These are phyloP conservation scores for Malaclemys terrapin DNA, from an alignment of 2,113 vertebrate species.

Conservation along the genomic window DNA sequence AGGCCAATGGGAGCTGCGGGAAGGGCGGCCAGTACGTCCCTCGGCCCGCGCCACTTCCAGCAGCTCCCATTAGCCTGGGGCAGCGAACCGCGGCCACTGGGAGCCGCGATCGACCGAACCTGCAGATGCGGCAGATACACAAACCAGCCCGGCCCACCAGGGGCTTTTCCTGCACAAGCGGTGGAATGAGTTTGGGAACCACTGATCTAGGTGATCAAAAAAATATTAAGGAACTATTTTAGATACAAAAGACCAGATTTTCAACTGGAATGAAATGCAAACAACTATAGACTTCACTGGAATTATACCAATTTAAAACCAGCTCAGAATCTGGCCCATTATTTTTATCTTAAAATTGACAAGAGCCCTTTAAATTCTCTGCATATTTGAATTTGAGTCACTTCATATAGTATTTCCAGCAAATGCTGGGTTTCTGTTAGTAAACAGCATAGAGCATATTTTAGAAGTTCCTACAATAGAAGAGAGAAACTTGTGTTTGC, in stretches of 20 bases:
- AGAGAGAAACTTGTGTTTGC: slow-evolving; percentile 22
- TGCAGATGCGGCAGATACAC: too few species aligned
- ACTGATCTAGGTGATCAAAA: not conserved
- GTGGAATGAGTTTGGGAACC: too few species aligned
- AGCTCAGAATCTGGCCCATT: not conserved
- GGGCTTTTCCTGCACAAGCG: too few species aligned
- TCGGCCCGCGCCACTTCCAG: too few species aligned
- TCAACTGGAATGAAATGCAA: not conserved
- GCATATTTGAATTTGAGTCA: not conserved
- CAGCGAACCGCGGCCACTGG: too few species aligned
- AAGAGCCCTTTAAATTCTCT: not conserved
- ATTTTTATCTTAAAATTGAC: not conserved
- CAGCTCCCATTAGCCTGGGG: too few species aligned
- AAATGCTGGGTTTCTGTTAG: not conserved
- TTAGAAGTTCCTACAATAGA: slow-evolving; percentile 61
- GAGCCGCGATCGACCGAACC: too few species aligned
- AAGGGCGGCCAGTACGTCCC: too few species aligned
- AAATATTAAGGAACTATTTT: not conserved
- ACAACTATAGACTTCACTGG: not conserved
- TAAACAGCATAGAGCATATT: slow-evolving; percentile 34
- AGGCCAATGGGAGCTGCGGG: too few species aligned
- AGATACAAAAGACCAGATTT: not conserved
- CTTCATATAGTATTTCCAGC: slow-evolving; percentile 10
- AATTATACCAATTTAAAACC: not conserved
- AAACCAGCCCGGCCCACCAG: too few species aligned